Percentiles rank a stretch among this genome's conserved stretches.
These are phyloP conservation scores for Anarhynchus alexandrinus DNA, from an alignment of 2,113 vertebrate species.

Conservation along the genomic window DNA sequence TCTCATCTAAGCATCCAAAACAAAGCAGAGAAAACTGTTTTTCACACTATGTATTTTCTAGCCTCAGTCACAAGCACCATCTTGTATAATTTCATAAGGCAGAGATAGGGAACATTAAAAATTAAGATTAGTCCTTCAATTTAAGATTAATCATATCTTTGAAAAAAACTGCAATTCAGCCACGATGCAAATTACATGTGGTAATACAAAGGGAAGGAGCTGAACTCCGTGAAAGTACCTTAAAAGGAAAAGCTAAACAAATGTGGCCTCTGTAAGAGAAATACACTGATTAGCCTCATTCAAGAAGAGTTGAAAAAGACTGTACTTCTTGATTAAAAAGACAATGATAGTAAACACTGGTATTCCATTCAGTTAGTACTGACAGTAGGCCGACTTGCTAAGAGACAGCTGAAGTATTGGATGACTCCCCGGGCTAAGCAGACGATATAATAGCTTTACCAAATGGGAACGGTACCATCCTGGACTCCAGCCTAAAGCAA, in stretches of 20 bases:
- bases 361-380: not conserved
- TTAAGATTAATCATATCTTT: not conserved
- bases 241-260: not conserved
- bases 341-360: not conserved
- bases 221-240: not conserved
- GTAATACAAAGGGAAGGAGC: not conserved
- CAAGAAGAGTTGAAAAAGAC: not conserved
- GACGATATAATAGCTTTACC: not conserved
- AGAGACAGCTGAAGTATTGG: not conserved
- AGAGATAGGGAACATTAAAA: not conserved
- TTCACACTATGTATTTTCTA: not conserved
- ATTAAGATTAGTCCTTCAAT: not conserved
- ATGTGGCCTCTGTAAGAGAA: not conserved
- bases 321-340: not conserved
- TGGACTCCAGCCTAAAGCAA: not conserved
- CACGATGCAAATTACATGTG: not conserved
- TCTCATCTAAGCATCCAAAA: not conserved
- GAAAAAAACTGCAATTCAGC: not conserved
- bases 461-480: not conserved
- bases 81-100: not conserved
- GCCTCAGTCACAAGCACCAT: not conserved
- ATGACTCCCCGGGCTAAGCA: not conserved
- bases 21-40: not conserved
- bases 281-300: not conserved
- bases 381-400: not conserved